Conservation (phyloP, 2,113 vertebrate species). For the Nibea albiflora region DNA sequence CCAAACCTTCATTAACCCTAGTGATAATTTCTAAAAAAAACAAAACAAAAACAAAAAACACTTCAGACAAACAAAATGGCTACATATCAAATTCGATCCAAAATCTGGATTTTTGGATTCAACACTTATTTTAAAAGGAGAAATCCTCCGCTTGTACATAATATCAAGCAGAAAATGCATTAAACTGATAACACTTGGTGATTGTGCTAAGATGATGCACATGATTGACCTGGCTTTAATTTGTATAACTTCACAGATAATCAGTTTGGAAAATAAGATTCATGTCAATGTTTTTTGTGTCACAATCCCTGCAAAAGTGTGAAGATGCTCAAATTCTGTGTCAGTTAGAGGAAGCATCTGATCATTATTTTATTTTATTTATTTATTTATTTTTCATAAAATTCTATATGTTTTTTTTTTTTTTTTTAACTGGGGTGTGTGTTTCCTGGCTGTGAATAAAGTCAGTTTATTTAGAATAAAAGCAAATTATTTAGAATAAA, state of each 20-base stretch:
- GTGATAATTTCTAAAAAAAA: slow-evolving; percentile 9
- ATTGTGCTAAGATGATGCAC: background rate
- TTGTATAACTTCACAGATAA: background rate
- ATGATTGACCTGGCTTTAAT: background rate
- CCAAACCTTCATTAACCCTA: background rate
- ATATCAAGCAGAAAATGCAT: background rate
- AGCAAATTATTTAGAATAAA: slow-evolving; percentile 22
- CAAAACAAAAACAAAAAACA: background rate
- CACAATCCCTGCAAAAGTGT: background rate
- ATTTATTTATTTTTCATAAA: background rate
- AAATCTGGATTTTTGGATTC: too few relatives aligned
- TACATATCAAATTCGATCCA: background rate
- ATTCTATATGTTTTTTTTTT: background rate
- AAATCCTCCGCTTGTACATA: background rate
- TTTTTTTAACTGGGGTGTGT: background rate
- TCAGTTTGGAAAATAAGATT: background rate
- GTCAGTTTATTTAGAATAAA: slow-evolving; percentile 8
- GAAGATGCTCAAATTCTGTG: background rate
- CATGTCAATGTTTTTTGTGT: background rate
- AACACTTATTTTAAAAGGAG: background rate
- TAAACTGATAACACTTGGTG: background rate
- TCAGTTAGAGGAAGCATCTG: slow-evolving; percentile 3
- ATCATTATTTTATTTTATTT: background rate
- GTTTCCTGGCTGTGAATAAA: background rate
- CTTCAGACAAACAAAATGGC: background rate